Base-by-base conservation (phyloP, 2,888 invertebrate species). In the Rhingia campestris region DNA sequence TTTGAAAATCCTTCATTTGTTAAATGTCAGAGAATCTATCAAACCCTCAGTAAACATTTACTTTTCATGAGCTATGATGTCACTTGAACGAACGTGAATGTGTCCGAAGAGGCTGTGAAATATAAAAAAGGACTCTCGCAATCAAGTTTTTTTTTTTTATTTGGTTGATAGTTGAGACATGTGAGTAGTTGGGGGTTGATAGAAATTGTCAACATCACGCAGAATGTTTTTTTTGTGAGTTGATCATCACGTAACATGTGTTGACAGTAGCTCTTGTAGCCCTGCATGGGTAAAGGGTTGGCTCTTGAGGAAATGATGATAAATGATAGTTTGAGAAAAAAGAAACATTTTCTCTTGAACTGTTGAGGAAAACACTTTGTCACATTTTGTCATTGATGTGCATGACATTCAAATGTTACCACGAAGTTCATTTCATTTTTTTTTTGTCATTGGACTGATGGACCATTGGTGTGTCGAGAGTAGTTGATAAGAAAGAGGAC, bases 191-290 rank as follows among this genome's bases (percentile, higher is more conserved):
- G 63, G 10, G 22, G 22, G 22, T 22, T 22, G 22, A 6, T 58
- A 58, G 45, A 47, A 61, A 63, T 73, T 74, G 47, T 74, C 69
- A 49, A 45, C 54, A 54, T 33, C 53, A 67, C n/a, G 47, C 12
- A 9, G 37, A 59, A 75, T 66, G 75, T 66, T 43, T 67, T 64
- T 56, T 4, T 33, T 67, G 54, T 61, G 54, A 39, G 14, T 69
- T 61, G 45, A 73, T 73, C 63, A 59, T 67, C 58, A 12, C 33
- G 58, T 49, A 75, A 66, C 75, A 75, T 75, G 75, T 75, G 75
- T 75, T 76, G 75, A 76, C 67, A 61, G 49, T 69, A 61, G 67
- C 54, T 76, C 59, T 33, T 7, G 14, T 53, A n/a, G 43, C 9
- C 37, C 7, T 45, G 53, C 33, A 39, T 37, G 14, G 56, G 45